A percentile compares a stretch with the other conserved stretches of the same genome.
These are phyloP conservation scores for Styela plicata DNA, from an alignment of 23 tunicate genomes.

Conservation along the genomic window DNA sequence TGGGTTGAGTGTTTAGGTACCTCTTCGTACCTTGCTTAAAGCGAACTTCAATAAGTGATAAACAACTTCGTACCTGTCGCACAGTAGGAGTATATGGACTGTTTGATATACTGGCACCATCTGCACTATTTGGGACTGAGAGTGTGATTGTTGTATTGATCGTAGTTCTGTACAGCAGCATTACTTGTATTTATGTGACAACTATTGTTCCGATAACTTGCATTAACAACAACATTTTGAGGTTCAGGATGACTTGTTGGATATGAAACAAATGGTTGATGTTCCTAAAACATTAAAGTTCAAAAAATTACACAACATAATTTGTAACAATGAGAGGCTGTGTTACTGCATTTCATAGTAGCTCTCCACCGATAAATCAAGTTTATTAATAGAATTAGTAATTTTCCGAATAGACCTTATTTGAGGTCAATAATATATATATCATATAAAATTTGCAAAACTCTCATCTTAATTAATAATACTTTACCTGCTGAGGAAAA, in stretches of 20 bases:
- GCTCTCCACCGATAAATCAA: too few relatives aligned
- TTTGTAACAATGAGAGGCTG: too few relatives aligned
- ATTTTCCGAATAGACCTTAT: too few relatives aligned
- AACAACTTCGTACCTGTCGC: constrained; percentile 1
- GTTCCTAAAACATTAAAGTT: constrained; percentile 5
- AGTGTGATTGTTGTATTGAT: constrained; percentile 2
- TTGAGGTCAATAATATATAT: too few relatives aligned
- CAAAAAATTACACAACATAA: too few relatives aligned
- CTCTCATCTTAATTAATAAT: too few relatives aligned
- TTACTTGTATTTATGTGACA: background rate
- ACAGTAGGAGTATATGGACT: constrained; percentile 26
- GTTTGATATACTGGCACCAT: constrained; percentile 16
- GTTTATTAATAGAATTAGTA: too few relatives aligned
- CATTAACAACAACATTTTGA: background rate
- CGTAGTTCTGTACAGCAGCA: constrained; percentile 1
- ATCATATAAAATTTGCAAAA: too few relatives aligned
- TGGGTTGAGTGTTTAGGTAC: too few relatives aligned
- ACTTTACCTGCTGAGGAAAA: background rate
- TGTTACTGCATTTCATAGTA: too few relatives aligned
- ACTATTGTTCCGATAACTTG: background rate
- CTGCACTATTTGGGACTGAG: constrained; percentile 4
- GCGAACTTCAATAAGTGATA: too few relatives aligned
- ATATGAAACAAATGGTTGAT: constrained; percentile 13
- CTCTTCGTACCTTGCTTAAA: too few relatives aligned
- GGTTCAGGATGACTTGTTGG: background rate